Base-by-base conservation (phyloP, 2,888 invertebrate species). In the Luperina nickerlii region DNA sequence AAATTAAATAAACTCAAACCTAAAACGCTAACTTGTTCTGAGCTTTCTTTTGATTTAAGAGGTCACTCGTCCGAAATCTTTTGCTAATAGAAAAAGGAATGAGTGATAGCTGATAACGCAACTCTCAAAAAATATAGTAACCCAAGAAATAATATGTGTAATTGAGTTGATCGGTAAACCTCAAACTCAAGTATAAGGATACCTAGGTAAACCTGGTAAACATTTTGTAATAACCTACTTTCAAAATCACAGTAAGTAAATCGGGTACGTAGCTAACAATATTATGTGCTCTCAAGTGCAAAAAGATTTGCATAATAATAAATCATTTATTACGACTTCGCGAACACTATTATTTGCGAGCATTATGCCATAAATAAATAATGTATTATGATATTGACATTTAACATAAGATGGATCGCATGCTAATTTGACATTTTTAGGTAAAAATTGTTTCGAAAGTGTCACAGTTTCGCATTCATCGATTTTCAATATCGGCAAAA, bases 351-450 rank as follows among this genome's bases (percentile, higher is more conserved):
- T 76, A 60, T 82, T 81, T 66, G 54, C n/a, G 60, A 69, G 69
- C 2, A 70, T 84, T 75, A 57, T 69, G 82, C 51, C 82, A 85
- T 72, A 69, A 0, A 67, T 57, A n/a, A 60, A 57, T 38, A 75
- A 68, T 73, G 20, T 32, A 71, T 82, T 77, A 72, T 67, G 18
- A 57, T 85, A 72, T 68, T 76, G 87, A 81, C 74, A 89, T 81
- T 79, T 69, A 32, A 60, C n/a, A 51, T 65, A 51, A 66, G 13
- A 69, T 45, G 57, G 32, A 69, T 66, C 13, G 4, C 66, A 76
- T 71, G 71, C 20, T 68, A 78, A 69, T 69, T 24, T 63, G 27
- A 67, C 69, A 62, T 67, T 66, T 67, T 42, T 76, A 67, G 66
- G 69, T 68, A 73, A 85, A 81, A 74, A 62, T 13, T 51, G 2